Base-by-base conservation (phyloP, 1,140 invertebrate genomes). In the Formica exsecta region DNA sequence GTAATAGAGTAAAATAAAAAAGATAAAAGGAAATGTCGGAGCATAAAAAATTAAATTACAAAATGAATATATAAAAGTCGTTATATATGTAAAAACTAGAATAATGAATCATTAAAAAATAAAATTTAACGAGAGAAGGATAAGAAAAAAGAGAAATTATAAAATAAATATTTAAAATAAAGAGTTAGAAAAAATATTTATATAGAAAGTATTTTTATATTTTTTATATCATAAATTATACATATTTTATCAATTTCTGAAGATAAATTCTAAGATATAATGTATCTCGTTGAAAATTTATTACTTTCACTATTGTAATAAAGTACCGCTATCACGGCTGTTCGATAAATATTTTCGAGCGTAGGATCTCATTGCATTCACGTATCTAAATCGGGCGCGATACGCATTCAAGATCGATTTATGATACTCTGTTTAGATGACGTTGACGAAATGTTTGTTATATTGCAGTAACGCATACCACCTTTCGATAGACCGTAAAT, bases 271-370 rank as follows among this genome's bases (percentile, higher is more conserved):
- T 38, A 38, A 19, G 38, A 13, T 22, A 22, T 38, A 74, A 38
- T 73, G 7, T 57, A 57, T 2, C 41, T 38, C 25, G n/a, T 51
- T 25, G 22, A 13, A 8, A 61, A 88, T 88, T 87, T 87, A 87
- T 88, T 75, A 83, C 9, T 81, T 74, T 61, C 9, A 13, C 62
- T 44, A 11, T 48, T 11, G 22, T 73, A 16, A 11, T 13, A 22
- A 11, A 51, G 25, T 13, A 51, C n/a, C 62, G 86, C 86, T 77
- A 70, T 51, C 32, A 54, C 59, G 44, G 51, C 38, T 32, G 11
- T 71, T 41, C n/a, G 36, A 11, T 87, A 75, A 83, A 88, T 87
- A 87, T 75, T 83, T 83, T 22, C 44, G 32, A 48, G 8, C 16
- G 19, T 75, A 48, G 32, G 32, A 68, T 81, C 79, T 75, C 41